Base-by-base conservation (phyloP, 2,797 vertebrate species). In the Poecilia picta region DNA sequence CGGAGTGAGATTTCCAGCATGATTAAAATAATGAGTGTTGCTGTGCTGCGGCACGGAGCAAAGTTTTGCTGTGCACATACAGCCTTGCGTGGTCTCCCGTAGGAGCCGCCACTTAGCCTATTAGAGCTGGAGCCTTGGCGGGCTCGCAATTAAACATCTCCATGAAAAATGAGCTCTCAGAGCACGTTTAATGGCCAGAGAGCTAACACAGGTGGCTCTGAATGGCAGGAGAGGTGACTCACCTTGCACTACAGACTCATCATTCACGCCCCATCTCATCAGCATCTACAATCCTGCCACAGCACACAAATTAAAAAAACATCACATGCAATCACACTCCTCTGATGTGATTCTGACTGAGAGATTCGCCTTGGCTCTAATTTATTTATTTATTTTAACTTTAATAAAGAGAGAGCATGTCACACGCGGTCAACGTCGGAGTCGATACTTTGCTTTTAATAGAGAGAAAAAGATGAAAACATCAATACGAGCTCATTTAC, bases 111-210 rank as follows among this genome's bases (percentile, higher is more conserved):
- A 91, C 93, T 94, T 93, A 92, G 92, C 87, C 89, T 93, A 92
- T 94, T 91, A 94, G 89, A 68, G 85, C 78, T 66, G 76, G 83
- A 78, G 88, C 82, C 82, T 86, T 75, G 82, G 90, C 85, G 77
- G n/a, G 88, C 83, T 79, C 87, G 83, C 91, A 94, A 94, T 95
- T 95, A 95, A 93, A 89, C 86, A 91, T 93, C 92, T 93, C 89
- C 89, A 89, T 86, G 94, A 90, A 92, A 93, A 95, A 94, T 93
- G 91, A 94, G 91, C 84, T 84, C 91, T 90, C 89, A 91, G 94
- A 91, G 94, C 94, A 93, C 89, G 86, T 93, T 92, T 94, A 95
- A 95, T 94, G 93, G 92, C 85, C 87, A 94, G 87, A 90, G 86
- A 91, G 89, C 89, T 94, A 88, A 93, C 91, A 89, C 79, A 92